phyloP scores from a whole-genome alignment of 2,113 vertebrate species.

The Embiotoca jacksoni region DNA sequence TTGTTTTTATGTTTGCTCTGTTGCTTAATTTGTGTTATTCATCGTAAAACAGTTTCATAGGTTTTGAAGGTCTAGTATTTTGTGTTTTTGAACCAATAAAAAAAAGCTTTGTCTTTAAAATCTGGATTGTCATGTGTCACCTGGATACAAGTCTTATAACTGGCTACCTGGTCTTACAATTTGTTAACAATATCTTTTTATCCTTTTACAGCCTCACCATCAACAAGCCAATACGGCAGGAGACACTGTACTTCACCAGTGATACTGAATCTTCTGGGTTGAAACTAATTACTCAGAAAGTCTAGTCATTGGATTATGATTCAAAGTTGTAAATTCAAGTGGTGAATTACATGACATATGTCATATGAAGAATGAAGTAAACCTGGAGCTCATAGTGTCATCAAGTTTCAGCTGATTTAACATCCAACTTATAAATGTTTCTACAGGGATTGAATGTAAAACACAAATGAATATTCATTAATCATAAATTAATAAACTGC shows the following conservation, averaged over 20 bases:
- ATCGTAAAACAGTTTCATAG: not conserved
- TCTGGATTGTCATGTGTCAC: not conserved
- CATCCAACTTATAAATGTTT: not conserved
- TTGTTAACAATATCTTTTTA: not conserved
- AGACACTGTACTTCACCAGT: not conserved
- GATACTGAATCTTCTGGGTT: not conserved
- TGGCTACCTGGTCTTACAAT: too few relatives aligned
- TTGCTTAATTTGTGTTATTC: too few relatives aligned
- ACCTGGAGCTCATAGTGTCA: not conserved
- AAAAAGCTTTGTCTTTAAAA: not conserved
- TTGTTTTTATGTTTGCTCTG: too few relatives aligned
- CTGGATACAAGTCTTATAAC: too few relatives aligned
- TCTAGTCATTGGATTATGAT: not conserved
- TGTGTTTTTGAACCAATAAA: not conserved
- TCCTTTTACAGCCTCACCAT: not conserved
- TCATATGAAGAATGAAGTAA: conserved; percentile 1
- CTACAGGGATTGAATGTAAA: not conserved
- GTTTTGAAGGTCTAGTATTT: not conserved
- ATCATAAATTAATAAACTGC: not conserved
- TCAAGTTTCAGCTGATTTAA: not conserved
- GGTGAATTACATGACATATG: not conserved
- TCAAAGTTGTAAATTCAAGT: not conserved
- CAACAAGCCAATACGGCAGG: not conserved
- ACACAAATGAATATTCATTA: not conserved
- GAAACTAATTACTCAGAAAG: not conserved